Conservation (phyloP, 30 jellyfish, hydroid and myxozoan species). For the Clytia hemisphaerica region DNA sequence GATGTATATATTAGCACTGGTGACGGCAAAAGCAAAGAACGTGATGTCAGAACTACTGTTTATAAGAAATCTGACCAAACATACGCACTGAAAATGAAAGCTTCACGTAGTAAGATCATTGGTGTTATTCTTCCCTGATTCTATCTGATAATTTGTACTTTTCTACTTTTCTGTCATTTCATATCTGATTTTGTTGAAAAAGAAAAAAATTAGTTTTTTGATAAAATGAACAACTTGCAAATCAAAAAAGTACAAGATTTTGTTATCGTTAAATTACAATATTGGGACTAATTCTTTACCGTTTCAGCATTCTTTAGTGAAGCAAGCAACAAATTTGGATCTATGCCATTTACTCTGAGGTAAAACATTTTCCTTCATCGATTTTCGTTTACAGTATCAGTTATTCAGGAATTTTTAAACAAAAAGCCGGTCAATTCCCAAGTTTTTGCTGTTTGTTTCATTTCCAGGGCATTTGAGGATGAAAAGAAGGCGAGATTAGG, state of each 20-base stretch:
- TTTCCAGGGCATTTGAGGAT: constrained; percentile 82
- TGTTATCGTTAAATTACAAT: no score
- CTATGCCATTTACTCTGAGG: constrained; percentile 98
- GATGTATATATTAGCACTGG: constrained; percentile 88
- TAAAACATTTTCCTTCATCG: constrained; percentile 9
- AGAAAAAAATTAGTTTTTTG: no score
- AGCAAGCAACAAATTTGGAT: constrained; percentile 76
- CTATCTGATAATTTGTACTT: no score
- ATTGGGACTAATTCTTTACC: background rate
- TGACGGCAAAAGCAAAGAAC: constrained; percentile 84
- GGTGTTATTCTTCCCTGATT: no score
- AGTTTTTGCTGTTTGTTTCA: background rate
- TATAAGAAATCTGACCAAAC: constrained; percentile 76
- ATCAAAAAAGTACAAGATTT: no score
- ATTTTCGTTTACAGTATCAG: no score
- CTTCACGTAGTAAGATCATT: constrained; percentile 82
- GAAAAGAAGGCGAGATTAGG: constrained; percentile 96
- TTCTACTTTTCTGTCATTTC: no score
- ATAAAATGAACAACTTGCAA: no score
- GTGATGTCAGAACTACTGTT: constrained; percentile 94
- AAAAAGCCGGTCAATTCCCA: no score
- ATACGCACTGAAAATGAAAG: constrained; percentile 81
- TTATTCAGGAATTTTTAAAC: no score
- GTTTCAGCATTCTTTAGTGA: constrained; percentile 82
- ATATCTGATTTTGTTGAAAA: no score